Conservation (phyloP, 1,140 invertebrate genomes). For the Asbolus verrucosus region DNA sequence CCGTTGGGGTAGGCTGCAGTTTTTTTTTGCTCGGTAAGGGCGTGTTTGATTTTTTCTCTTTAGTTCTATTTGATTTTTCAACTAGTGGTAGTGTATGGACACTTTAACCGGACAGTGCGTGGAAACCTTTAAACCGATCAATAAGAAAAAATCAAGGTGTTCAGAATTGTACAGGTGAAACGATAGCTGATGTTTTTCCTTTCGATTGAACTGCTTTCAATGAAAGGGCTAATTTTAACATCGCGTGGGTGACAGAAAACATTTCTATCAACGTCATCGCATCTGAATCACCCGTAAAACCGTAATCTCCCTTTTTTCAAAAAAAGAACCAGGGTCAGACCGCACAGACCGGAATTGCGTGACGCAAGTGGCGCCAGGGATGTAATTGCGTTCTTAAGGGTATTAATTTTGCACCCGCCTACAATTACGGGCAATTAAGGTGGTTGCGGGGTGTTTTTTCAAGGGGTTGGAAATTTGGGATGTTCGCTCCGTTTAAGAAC, state of each 20-base stretch:
- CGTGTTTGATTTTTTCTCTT: slow-evolving; percentile 7
- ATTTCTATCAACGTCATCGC: slow-evolving; percentile 18
- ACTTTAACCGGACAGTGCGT: not conserved
- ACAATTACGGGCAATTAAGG: slow-evolving; percentile 20
- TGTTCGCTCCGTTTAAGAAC: not conserved
- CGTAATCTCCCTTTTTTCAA: not conserved
- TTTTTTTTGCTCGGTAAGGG: not conserved
- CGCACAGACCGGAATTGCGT: slow-evolving; percentile 33
- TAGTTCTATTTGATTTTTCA: slow-evolving; percentile 10
- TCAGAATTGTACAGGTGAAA: not conserved
- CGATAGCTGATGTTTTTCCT: not conserved
- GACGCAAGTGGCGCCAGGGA: slow-evolving; percentile 32
- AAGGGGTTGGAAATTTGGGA: too few species aligned
- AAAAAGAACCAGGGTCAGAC: slow-evolving; percentile 8
- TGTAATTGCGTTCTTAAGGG: slow-evolving; percentile 20
- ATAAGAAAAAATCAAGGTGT: slow-evolving; percentile 18
- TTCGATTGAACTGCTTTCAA: not conserved
- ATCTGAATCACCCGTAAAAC: not conserved
- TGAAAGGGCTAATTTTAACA: not conserved
- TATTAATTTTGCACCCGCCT: slow-evolving; percentile 27
- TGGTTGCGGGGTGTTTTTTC: slow-evolving; percentile 3
- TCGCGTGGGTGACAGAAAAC: slow-evolving; percentile 4
- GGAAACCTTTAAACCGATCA: slow-evolving; percentile 21
- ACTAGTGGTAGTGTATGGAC: not conserved
- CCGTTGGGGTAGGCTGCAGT: not conserved